phyloP scores from a whole-genome alignment of 2,888 invertebrate genomes.

The Nudaria mundana region DNA sequence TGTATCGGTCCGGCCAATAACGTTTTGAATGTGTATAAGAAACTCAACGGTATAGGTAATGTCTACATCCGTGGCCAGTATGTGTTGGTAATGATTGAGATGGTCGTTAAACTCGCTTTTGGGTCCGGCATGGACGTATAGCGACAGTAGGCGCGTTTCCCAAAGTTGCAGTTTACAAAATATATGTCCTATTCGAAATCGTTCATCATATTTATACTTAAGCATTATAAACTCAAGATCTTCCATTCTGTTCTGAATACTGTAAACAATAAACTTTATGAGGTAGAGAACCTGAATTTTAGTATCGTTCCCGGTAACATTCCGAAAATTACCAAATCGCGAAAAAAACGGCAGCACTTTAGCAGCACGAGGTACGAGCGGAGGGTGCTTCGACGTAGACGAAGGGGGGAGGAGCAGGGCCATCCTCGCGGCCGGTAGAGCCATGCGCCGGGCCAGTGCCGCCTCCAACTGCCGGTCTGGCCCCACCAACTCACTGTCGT shows the following conservation, averaged over 20 bases:
- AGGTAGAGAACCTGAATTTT: not conserved
- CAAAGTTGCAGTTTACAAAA: slow-evolving; percentile 1
- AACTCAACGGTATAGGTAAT: not conserved
- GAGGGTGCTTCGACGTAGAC: too few species aligned
- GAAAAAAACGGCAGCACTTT: too few species aligned
- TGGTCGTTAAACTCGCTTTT: not conserved
- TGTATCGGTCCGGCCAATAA: not conserved
- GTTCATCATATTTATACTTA: not conserved
- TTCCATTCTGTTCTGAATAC: slow-evolving; percentile 1
- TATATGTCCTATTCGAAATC: slow-evolving; percentile 1
- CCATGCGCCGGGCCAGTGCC: not conserved
- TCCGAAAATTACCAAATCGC: not conserved
- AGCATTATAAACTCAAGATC: not conserved
- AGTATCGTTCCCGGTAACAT: not conserved
- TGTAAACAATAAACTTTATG: slow-evolving; percentile 1
- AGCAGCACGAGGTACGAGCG: not conserved
- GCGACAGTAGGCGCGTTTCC: not conserved
- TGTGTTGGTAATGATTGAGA: not conserved
- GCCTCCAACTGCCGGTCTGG: not conserved
- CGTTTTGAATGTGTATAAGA: slow-evolving; percentile 1
- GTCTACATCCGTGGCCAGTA: not conserved
- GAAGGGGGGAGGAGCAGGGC: too few species aligned
- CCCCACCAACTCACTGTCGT: not conserved
- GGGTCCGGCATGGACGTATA: not conserved
- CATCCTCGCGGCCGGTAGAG: not conserved